Percentiles rank a stretch among this genome's conserved stretches.
These are phyloP conservation scores for Andrena trimmerana DNA, from an alignment of 2,888 invertebrate species.

Conservation along the genomic window DNA sequence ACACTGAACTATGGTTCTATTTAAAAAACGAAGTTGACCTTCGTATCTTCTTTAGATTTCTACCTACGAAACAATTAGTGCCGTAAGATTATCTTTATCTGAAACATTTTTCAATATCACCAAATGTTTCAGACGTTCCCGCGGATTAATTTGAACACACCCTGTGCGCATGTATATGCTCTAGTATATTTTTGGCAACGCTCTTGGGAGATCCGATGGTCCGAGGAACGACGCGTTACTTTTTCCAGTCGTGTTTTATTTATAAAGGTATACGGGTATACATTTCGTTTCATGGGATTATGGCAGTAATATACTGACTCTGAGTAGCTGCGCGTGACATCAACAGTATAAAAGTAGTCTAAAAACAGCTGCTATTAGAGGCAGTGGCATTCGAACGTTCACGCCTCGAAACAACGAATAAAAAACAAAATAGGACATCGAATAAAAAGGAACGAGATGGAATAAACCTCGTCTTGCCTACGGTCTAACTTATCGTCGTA, in stretches of 20 bases:
- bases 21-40: too few species aligned
- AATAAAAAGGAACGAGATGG: constrained; percentile 46
- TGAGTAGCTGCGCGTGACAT: constrained; percentile 80
- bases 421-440: constrained; percentile 41
- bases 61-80: too few species aligned
- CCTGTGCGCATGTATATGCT: too few species aligned
- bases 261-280: constrained; percentile 83
- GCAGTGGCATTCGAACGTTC: constrained; percentile 74
- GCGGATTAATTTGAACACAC: too few species aligned
- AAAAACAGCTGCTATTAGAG: constrained; percentile 78
- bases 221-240: background rate
- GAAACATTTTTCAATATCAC: too few species aligned
- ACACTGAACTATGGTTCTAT: too few species aligned
- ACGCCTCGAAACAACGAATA: constrained; percentile 67
- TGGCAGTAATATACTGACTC: constrained; percentile 82
- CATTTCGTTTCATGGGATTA: constrained; percentile 80
- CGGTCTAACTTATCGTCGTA: constrained; percentile 61
- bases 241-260: constrained; percentile 77
- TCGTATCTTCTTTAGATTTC: too few species aligned
- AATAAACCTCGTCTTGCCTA: constrained; percentile 57
- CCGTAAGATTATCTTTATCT: too few species aligned
- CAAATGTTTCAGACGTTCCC: too few species aligned
- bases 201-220: background rate
- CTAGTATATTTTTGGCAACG: too few species aligned
- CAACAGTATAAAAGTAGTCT: constrained; percentile 82